Base-by-base conservation (phyloP, 2,113 vertebrate genomes). In the Petroica traversi region DNA sequence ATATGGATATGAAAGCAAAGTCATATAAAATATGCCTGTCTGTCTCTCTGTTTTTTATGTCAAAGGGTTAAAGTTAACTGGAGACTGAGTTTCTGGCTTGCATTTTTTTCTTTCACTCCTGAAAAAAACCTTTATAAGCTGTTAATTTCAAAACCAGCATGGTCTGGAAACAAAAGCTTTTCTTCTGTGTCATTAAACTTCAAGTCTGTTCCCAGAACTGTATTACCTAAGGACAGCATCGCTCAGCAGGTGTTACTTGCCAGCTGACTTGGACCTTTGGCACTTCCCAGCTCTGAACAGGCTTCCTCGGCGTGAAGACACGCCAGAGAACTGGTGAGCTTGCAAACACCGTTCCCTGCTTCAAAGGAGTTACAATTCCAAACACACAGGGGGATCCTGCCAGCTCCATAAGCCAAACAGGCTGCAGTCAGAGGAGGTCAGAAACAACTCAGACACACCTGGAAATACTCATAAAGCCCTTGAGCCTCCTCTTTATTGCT, bases 251-350 rank as follows among this genome's bases (percentile, higher is more conserved):
- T 79, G 66, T 34, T 78, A 36, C 19, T 85, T 93, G 71, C 67
- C 66, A 73, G 59, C 49, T 85, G 59, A 64, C 73, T 81, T n/a
- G 71, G 74, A 85, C 75, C 34, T 94, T 83, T 19, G 25, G 48
- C 75, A 33, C 31, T 54, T 95, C 49, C 20, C 83, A 85, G 68
- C 72, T 94, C 55, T 0, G 0, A 85, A 78, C 66, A 63, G 88
- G 40, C 63, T 89, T 55, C 69, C 29, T 82, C 0, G 0, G 52
- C 1, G 0, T 24, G 31, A 71, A 14, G 41, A 54, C 1, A 6
- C 5, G 13, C 59, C 8, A 1, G 40, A 66, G 81, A 67, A 41
- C n/a, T 41, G 36, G 80, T 58, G 80, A 85, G 19, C 71, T 89
- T 49, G 49, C 87, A 94, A 79, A 69, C 46, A 49, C 40, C 0